A percentile compares a stretch with the other conserved stretches of the same genome.
phyloP scores from a whole-genome alignment of 2,888 invertebrate species.

The Dryobotodes eremita region DNA sequence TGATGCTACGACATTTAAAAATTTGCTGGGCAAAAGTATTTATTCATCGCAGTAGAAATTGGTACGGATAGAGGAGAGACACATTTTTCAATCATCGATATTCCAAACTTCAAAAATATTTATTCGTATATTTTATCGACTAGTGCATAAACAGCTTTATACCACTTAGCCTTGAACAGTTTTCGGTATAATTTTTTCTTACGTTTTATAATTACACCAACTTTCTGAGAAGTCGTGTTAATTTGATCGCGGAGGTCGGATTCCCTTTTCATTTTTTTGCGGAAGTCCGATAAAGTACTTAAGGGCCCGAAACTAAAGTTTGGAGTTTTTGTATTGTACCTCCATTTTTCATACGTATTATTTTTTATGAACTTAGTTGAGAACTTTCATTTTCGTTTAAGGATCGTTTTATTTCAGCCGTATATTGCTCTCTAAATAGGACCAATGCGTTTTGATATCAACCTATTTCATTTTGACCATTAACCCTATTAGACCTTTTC shows the following conservation, averaged over 20 bases:
- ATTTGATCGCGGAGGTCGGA: slow-evolving; percentile 67
- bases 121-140: neutral
- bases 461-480: slow-evolving; percentile 44
- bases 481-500: slow-evolving; percentile 52
- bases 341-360: slow-evolving; percentile 46
- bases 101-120: neutral
- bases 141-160: slow-evolving; percentile 49
- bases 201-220: slow-evolving; percentile 74
- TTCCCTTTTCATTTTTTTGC: slow-evolving; percentile 57
- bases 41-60: neutral
- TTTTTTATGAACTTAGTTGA: slow-evolving; percentile 30
- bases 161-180: slow-evolving; percentile 55
- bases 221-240: slow-evolving; percentile 70
- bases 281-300: slow-evolving; percentile 57
- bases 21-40: no score
- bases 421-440: slow-evolving; percentile 12
- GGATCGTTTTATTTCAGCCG: neutral
- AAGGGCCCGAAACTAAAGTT: slow-evolving; percentile 49
- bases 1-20: no score
- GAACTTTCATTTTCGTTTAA: slow-evolving; percentile 28
- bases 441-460: slow-evolving; percentile 32
- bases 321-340: slow-evolving; percentile 47
- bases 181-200: slow-evolving; percentile 66
- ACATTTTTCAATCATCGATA: neutral
- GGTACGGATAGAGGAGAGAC: neutral